Evolutionary conservation across 2,797 vertebrate genomes (phyloP), one percentile per base, ranked within the genome.

Genomic region (Lepilemur ruficaudatus): DNA sequence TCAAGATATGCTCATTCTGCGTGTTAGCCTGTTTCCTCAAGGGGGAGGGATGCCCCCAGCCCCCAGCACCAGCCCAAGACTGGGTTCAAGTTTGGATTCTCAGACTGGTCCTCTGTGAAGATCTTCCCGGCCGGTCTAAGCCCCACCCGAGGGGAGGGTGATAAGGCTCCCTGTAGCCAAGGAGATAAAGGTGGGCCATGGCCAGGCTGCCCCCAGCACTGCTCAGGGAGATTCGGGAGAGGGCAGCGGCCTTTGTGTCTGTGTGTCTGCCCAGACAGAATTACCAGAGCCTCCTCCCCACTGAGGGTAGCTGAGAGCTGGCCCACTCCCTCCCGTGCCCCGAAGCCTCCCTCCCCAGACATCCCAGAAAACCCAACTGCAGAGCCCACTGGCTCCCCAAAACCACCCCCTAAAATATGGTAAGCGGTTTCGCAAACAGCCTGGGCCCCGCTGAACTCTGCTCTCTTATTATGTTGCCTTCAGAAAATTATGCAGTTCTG

Each of bases 261-360:
- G 14, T 1, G 20, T 1, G 32, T 61, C 82, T 1, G 25, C 18
- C 5, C 43, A 14, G 43, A 28, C 35, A 9, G 48, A 32, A 9
- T 43, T 17, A 25, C 38, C 15, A 2, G 50, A 13, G 38, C 7
- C 63, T 43, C 76, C 28, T 38, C 70, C 50, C 28, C 25, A 41
- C 61, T 0, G 9, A 11, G 70, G 20, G n/a, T 0, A 18, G 65
- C 65, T 35, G 11, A 76, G 25, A 61, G n/a, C n/a, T 1, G 1
- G 32, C 17, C 38, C 22, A 59, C 7, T 38, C 32, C 12, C 0
- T 32, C 28, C 23, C 0, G 0, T 1, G 25, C 75, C 6, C 69
- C 10, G 6, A n/a, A 43, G 61, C 15, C 9, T 13, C 18, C 70
- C n/a, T 55, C 61, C 41, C 23, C 10, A 72, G 89, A 84, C 12